phyloP scores from a whole-genome alignment of 1,140 invertebrate species.

The Drosophila athabasca region DNA sequence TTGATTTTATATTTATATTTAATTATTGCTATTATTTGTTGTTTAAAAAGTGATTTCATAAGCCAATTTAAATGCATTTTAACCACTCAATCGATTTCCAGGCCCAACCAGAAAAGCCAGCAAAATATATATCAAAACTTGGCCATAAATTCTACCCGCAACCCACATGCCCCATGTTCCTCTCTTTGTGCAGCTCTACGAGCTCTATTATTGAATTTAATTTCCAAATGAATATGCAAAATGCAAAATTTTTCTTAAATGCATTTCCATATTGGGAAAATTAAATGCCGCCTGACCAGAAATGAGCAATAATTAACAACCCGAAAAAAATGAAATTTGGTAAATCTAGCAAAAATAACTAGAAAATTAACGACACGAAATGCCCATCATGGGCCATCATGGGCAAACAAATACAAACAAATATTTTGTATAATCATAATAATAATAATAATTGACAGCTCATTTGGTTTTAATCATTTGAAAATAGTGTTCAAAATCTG shows the following conservation, averaged over 20 bases:
- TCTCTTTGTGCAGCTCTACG: too few species aligned
- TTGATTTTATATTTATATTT: not conserved
- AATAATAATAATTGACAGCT: constrained; percentile 58
- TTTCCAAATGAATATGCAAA: too few species aligned
- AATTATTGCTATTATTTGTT: not conserved
- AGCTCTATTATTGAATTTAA: too few species aligned
- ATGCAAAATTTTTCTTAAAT: too few species aligned
- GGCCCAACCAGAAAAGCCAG: too few species aligned
- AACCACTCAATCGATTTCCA: constrained; percentile 9
- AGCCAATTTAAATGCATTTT: constrained; percentile 33
- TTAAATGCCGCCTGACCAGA: constrained; percentile 2
- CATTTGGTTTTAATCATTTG: constrained; percentile 59
- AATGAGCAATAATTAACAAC: constrained; percentile 8
- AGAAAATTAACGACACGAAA: constrained; percentile 6
- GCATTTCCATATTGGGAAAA: not conserved
- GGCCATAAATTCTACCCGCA: too few species aligned
- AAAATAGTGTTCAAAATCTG: constrained; percentile 35
- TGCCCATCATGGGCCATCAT: not conserved
- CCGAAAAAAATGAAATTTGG: too few species aligned
- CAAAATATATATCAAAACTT: too few species aligned
- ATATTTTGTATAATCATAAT: constrained; percentile 11
- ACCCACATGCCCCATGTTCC: too few species aligned
- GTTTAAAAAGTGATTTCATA: constrained; percentile 8
- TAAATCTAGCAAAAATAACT: not conserved
- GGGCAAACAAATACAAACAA: constrained; percentile 18